phyloP scores from a whole-genome alignment of 2,797 vertebrate genomes.

The Silurus aristotelis region DNA sequence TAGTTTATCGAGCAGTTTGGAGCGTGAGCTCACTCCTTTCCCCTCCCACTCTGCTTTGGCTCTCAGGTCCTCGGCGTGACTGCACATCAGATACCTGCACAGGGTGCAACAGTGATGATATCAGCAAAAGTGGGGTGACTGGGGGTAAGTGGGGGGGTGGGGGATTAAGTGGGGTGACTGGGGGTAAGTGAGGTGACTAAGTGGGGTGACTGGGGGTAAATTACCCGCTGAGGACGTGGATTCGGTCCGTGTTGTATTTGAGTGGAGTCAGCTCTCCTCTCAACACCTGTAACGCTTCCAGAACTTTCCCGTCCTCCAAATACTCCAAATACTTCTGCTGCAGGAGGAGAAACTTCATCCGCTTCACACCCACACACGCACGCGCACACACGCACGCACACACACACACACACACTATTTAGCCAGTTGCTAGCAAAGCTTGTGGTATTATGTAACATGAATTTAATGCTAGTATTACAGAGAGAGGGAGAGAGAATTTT shows the following conservation, averaged over 20 bases:
- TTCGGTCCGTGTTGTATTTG: slow-evolving; percentile 98
- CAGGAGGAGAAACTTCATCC: slow-evolving; percentile 99
- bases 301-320: slow-evolving; percentile 97
- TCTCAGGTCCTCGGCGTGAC: slow-evolving; percentile 93
- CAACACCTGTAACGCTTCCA: slow-evolving; percentile 97
- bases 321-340: slow-evolving; percentile 99
- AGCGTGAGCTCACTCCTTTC: slow-evolving; percentile 91
- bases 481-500: too few relatives aligned
- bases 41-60: slow-evolving; percentile 99
- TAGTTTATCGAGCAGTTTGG: slow-evolving; percentile 94
- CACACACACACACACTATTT: background rate
- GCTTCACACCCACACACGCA: slow-evolving; percentile 69
- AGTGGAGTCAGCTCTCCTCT: slow-evolving; percentile 95
- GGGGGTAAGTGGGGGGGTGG: too few relatives aligned
- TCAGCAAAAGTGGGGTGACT: background rate
- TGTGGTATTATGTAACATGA: background rate
- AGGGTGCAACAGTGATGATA: slow-evolving; percentile 6
- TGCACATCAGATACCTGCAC: slow-evolving; percentile 96
- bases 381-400: slow-evolving; percentile 19
- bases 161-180: too few relatives aligned
- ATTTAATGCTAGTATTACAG: background rate
- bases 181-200: background rate
- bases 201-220: background rate
- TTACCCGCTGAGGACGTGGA: slow-evolving; percentile 98
- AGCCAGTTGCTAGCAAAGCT: background rate